Conservation (phyloP, 2,888 invertebrate species). For the Orthonevra nobilis region DNA sequence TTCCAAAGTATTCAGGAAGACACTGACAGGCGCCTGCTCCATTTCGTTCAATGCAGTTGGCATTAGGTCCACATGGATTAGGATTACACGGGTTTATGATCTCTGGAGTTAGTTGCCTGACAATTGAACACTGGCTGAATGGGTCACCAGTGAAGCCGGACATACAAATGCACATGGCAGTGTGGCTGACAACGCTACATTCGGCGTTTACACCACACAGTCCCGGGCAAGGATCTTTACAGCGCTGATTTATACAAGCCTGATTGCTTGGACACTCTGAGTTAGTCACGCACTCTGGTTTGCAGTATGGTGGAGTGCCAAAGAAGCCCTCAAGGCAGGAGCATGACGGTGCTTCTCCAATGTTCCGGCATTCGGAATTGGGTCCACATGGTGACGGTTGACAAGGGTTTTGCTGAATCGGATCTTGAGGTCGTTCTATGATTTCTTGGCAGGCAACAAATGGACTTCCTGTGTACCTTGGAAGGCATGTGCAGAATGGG, state of each 20-base stretch:
- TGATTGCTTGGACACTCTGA: slow-evolving; percentile 86
- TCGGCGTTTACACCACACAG: slow-evolving; percentile 87
- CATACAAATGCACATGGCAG: slow-evolving; percentile 86
- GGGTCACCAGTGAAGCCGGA: slow-evolving; percentile 86
- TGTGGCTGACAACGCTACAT: slow-evolving; percentile 87
- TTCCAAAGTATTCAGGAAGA: slow-evolving; percentile 86
- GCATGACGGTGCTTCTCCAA: slow-evolving; percentile 86
- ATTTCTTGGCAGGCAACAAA: slow-evolving; percentile 86
- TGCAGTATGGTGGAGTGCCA: slow-evolving; percentile 87
- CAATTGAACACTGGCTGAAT: slow-evolving; percentile 83
- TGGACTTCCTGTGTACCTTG: slow-evolving; percentile 87
- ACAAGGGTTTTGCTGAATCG: slow-evolving; percentile 82
- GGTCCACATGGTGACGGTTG: slow-evolving; percentile 88
- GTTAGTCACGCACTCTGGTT: slow-evolving; percentile 87
- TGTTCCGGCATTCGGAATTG: slow-evolving; percentile 84
- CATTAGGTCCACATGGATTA: slow-evolving; percentile 87
- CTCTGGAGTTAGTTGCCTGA: slow-evolving; percentile 80
- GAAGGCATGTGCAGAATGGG: slow-evolving; percentile 88
- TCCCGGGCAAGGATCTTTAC: slow-evolving; percentile 86
- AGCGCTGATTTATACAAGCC: slow-evolving; percentile 88
- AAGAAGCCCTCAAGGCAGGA: slow-evolving; percentile 86
- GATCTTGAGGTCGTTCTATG: slow-evolving; percentile 78
- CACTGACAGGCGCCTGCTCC: slow-evolving; percentile 87
- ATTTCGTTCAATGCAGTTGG: slow-evolving; percentile 85
- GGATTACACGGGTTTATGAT: slow-evolving; percentile 84